Evolutionary conservation across 2,113 vertebrate genomes (phyloP).

Genomic region (Propithecus coquereli): DNA sequence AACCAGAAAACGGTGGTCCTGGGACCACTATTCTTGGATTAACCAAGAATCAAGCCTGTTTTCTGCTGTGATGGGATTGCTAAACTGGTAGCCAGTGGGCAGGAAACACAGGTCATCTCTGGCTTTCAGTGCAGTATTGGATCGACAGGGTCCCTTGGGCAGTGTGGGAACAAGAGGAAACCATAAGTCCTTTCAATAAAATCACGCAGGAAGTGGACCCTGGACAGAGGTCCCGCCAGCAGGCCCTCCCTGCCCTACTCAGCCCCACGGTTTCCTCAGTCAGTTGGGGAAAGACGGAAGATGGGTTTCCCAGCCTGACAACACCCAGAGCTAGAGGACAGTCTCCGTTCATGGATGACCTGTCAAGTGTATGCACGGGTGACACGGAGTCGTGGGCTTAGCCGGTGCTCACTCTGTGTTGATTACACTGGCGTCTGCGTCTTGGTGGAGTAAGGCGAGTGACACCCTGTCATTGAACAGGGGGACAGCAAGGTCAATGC

Average conservation of each 20-base stretch:
- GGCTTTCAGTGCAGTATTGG: neutral
- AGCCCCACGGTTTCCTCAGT: neutral
- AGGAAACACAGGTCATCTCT: neutral
- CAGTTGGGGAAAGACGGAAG: neutral
- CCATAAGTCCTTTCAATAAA: neutral
- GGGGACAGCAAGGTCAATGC: fast-evolving
- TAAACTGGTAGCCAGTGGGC: neutral
- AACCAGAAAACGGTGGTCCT: fast-evolving
- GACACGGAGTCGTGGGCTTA: fast-evolving
- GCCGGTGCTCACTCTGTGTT: fast-evolving
- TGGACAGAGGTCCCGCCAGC: neutral
- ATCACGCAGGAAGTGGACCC: neutral
- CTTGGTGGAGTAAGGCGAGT: too few relatives aligned
- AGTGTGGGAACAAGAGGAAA: neutral
- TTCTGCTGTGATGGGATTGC: neutral
- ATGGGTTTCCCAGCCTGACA: neutral
- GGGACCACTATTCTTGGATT: neutral
- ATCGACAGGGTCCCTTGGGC: neutral
- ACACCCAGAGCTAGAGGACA: neutral
- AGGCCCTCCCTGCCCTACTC: neutral
- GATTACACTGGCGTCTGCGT: fast-evolving
- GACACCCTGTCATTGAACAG: fast-evolving
- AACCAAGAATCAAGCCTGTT: neutral
- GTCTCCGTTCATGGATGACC: fast-evolving
- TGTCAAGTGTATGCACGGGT: fast-evolving